Evolutionary conservation across 2,113 vertebrate species (phyloP).

Genomic region (Tragulus kanchil): DNA sequence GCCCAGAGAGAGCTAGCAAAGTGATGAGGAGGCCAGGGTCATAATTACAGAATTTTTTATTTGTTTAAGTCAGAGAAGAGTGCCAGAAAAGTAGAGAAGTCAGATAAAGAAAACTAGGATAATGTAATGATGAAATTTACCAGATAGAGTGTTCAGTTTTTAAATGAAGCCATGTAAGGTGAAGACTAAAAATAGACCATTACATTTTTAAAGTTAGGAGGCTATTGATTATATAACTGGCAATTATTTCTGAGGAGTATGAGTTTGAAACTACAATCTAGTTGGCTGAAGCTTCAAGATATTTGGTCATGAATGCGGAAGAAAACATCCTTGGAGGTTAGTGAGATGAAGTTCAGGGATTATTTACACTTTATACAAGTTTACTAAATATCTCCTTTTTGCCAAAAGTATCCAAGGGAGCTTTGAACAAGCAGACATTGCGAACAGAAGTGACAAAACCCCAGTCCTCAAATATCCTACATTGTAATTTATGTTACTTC

Average conservation of each 20-base stretch:
- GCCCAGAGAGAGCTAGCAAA: not conserved
- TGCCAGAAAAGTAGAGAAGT: not conserved
- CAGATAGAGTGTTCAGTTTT: not conserved
- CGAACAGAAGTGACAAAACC: not conserved
- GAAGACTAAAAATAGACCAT: not conserved
- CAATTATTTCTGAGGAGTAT: not conserved
- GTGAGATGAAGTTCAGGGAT: not conserved
- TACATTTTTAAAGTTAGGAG: not conserved
- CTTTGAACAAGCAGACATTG: not conserved
- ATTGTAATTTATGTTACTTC: not conserved
- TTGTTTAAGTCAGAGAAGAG: not conserved
- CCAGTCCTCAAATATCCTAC: not conserved
- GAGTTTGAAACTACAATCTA: not conserved
- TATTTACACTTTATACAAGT: constrained; percentile 7
- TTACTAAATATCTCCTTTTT: not conserved
- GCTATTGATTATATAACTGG: not conserved
- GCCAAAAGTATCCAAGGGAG: not conserved
- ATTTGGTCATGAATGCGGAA: not conserved
- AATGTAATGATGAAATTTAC: not conserved
- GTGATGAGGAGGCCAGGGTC: not conserved
- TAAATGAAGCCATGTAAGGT: not conserved
- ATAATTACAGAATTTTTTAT: not conserved
- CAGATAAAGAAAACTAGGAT: not conserved
- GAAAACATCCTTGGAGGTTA: not conserved
- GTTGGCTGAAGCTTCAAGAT: not conserved